Percentiles rank a stretch among this genome's conserved stretches.
phyloP scores from a whole-genome alignment of 1,140 invertebrate species.

The Cepaea nemoralis region DNA sequence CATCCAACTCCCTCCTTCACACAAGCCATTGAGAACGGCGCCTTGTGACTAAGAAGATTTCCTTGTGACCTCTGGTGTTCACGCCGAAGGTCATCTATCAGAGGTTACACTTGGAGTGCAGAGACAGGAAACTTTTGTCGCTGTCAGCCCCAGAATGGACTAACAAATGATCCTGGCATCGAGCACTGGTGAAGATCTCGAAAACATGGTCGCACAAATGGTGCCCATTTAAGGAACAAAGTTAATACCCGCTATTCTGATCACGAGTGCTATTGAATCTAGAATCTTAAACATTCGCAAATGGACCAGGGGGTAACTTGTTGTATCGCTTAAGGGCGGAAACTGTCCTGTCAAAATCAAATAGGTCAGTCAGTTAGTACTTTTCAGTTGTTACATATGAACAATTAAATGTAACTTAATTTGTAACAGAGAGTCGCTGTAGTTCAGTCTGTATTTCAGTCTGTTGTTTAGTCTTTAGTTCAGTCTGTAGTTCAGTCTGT shows the following conservation, averaged over 20 bases:
- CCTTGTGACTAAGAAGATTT: constrained; percentile 25
- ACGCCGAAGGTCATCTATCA: constrained; percentile 26
- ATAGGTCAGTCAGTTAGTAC: no score
- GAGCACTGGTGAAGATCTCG: background rate
- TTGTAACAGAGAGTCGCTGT: no score
- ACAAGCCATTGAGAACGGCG: background rate
- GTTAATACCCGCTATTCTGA: constrained; percentile 6
- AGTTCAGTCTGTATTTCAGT: no score
- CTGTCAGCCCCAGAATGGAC: constrained; percentile 38
- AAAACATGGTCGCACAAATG: constrained; percentile 15
- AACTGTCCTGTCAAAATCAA: no score
- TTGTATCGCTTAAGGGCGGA: background rate
- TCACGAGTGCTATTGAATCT: background rate
- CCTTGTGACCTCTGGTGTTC: constrained; percentile 19
- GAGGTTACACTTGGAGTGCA: constrained; percentile 21
- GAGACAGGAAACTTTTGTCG: constrained; percentile 43
- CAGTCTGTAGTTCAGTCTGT: no score
- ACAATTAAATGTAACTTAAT: no score
- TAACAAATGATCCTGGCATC: constrained; percentile 38
- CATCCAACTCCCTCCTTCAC: background rate
- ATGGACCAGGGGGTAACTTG: background rate
- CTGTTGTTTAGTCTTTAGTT: no score
- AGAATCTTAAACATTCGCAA: background rate
- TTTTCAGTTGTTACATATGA: no score
- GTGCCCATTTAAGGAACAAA: constrained; percentile 5